Evolutionary conservation across 2,113 vertebrate species (phyloP).

Genomic region (Dendrocopos noguchii): DNA sequence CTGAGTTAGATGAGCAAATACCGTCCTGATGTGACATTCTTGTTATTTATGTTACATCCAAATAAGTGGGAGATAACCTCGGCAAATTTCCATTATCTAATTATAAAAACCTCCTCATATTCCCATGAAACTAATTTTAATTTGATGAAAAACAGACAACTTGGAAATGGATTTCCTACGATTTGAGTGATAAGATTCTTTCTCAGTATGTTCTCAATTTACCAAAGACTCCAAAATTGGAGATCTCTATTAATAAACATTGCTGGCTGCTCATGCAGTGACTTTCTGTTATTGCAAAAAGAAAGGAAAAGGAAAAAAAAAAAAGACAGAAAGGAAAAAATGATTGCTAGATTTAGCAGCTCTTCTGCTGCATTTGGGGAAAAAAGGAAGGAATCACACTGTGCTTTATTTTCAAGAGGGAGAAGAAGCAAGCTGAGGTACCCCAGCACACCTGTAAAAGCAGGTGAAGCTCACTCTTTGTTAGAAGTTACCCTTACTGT

Average conservation of each 20-base stretch:
- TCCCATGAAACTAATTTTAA: constrained; percentile 79
- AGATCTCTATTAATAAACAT: constrained; percentile 72
- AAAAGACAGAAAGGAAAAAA: neutral
- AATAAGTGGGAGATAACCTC: constrained; percentile 63
- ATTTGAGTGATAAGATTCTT: constrained; percentile 65
- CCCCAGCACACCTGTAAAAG: neutral
- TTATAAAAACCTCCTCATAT: constrained; percentile 75
- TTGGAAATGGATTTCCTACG: constrained; percentile 69
- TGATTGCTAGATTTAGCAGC: neutral
- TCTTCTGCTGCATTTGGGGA: neutral
- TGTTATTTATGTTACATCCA: constrained; percentile 65
- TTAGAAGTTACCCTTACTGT: neutral
- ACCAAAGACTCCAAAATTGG: constrained; percentile 66
- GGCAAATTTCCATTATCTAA: constrained; percentile 77
- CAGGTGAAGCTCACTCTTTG: neutral
- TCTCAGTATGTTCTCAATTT: constrained; percentile 72
- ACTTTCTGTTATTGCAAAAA: neutral
- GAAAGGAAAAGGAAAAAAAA: neutral
- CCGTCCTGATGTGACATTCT: constrained; percentile 49
- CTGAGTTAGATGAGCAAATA: constrained; percentile 63
- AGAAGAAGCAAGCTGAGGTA: neutral
- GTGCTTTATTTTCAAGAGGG: neutral
- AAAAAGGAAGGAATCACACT: neutral
- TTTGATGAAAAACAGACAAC: constrained; percentile 75
- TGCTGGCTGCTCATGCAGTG: constrained; percentile 22